Base-by-base conservation (phyloP, 2,113 vertebrate genomes). In the Crotalus viridis region DNA sequence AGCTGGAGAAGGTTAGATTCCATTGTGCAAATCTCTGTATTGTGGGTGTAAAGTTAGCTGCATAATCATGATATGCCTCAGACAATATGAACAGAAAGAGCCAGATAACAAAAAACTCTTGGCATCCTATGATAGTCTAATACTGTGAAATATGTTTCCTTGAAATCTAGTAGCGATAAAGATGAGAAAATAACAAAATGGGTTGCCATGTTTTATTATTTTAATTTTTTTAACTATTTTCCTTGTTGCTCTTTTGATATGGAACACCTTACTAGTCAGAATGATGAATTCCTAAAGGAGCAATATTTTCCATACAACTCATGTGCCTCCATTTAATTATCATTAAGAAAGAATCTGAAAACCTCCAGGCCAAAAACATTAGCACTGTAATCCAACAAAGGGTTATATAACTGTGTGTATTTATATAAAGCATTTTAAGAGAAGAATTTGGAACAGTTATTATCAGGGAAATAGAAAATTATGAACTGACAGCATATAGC, bases 151-250 rank as follows among this genome's bases (percentile, higher is more conserved):
- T 69, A 90, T 5, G 81, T 3, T 3, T 93, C 94, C 87, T 91
- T 87, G 74, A 92, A 92, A 85, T 10, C 2, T 3, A 95, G 92
- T 43, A 93, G 48, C 93, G 87, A 87, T 95, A 57, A 87, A 96
- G 90, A 55, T 1, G 89, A 51, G 8, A 5, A 86, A 89, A 28
- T 86, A 61, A 4, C 57, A 91, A 94, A 93, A 93, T 4, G 13
- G 4, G 17, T 43, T 94, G 89, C 33, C 92, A 55, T 91, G 90
- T 59, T 93, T 81, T 94, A 91, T 4, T n/a, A 91, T 91, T 94
- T 94, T 92, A 94, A 89, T 19, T 57, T 91, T 17, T 87, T 4
- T 89, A 89, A 94, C 89, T 90, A 92, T 46, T 55, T 85, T 28
- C 90, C 10, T 1, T 22, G 56, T 2, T 92, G 39, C 88, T 55